Base-by-base conservation (phyloP, 2,888 invertebrate species). In the Epiblema foenella region DNA sequence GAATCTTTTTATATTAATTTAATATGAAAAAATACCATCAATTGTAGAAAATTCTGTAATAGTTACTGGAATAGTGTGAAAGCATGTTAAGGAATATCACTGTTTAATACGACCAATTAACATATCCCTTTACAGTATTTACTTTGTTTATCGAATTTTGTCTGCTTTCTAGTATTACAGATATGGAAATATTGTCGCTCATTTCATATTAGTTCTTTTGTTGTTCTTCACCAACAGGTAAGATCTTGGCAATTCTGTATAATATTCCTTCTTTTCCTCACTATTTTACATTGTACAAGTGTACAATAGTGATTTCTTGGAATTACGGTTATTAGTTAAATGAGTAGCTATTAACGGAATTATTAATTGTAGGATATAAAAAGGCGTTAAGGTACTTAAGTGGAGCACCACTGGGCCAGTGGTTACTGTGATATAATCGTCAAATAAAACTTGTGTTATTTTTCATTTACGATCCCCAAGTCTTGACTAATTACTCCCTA, bases 401-500 rank as follows among this genome's bases (percentile, higher is more conserved):
- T 64, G 29, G 29, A 64, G 42, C 64, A 51, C 58, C 56, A 51
- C 20, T 59, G 51, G 39, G 49, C 69, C 39, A 17, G 39, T 52
- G 8, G 51, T 59, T 29, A 59, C 57, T 49, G 57, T 64, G 63
- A 69, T 69, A 64, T 51, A 58, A 64, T 69, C 63, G 37, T 49
- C 63, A 39, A 69, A 69, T 63, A 54, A 69, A 69, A 29, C 39
- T 64, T 58, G 51, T 63, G 56, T 49, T 51, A 49, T 49, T 69
- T 63, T 64, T 69, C 51, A 51, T 64, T 58, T 69, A 69, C 57
- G 37, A 69, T 57, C 66, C 64, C 63, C 69, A 51, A 69, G 62
- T 64, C 69, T 64, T 64, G 18, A 64, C 58, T 58, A 64, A 69
- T 69, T 64, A 64, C 63, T 64, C 63, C 69, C 51, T 69, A 52